These are phyloP conservation scores for Saguinus imperator DNA, from an alignment of 2,113 vertebrate genomes.

Conservation along the genomic window DNA sequence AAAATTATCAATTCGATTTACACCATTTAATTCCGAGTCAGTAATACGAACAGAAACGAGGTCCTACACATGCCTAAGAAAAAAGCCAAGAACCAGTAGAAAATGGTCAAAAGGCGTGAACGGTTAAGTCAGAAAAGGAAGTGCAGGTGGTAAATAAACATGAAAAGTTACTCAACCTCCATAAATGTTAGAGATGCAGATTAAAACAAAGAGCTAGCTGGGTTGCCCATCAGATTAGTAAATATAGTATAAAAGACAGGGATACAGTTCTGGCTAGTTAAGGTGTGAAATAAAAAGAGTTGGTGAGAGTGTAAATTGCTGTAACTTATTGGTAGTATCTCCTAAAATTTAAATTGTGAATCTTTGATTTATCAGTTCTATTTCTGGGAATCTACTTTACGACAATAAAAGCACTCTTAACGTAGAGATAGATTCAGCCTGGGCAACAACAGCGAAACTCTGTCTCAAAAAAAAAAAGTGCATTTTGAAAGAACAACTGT, in stretches of 20 bases:
- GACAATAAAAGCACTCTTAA: constrained; percentile 4
- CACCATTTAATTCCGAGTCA: neutral
- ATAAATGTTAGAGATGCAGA: neutral
- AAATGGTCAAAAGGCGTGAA: neutral
- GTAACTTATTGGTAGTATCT: neutral
- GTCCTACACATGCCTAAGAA: neutral
- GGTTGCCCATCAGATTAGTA: neutral
- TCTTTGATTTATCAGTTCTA: neutral
- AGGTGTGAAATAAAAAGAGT: neutral
- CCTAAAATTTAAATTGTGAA: neutral
- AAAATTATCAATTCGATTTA: neutral
- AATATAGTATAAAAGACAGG: neutral
- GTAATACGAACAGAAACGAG: neutral
- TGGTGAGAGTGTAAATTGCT: neutral
- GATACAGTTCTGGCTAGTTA: neutral
- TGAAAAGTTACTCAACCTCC: constrained; percentile 1
- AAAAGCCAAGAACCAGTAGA: constrained; percentile 1
- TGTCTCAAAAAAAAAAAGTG: neutral
- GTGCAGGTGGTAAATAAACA: neutral
- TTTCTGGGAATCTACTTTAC: neutral
- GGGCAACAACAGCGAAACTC: no score
- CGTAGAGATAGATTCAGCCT: neutral
- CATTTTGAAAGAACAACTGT: constrained; percentile 28
- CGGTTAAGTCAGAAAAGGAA: constrained; percentile 46
- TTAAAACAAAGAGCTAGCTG: constrained; percentile 14